phyloP scores from a whole-genome alignment of 2,888 invertebrate genomes.

The Panorpa germanica region DNA sequence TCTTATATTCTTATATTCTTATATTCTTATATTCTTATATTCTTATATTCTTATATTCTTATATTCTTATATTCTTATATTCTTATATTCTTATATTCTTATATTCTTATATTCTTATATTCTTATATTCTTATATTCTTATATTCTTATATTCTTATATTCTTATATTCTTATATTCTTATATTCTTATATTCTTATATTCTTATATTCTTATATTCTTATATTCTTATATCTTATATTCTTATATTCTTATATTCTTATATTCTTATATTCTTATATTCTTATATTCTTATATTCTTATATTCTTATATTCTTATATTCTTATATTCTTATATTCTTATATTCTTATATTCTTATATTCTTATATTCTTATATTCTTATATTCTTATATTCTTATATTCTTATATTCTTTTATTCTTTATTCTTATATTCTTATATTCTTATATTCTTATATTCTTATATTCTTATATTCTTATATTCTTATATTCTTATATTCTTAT shows the following conservation, averaged over 20 bases:
- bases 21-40: constrained; percentile 3
- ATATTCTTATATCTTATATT: constrained; percentile 1
- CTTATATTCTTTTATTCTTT: neutral
- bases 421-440: constrained; percentile 1
- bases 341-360: neutral
- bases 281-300: constrained; percentile 1
- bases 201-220: constrained; percentile 2
- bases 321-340: constrained; percentile 1
- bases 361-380: constrained; percentile 1
- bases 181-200: constrained; percentile 5
- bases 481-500: neutral
- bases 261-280: constrained; percentile 1
- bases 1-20: constrained; percentile 1
- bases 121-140: too few relatives aligned
- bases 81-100: too few relatives aligned
- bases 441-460: constrained; percentile 1
- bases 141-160: too few relatives aligned
- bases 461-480: constrained; percentile 1
- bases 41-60: constrained; percentile 2
- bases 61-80: constrained; percentile 3
- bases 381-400: constrained; percentile 1
- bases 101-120: too few relatives aligned
- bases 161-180: too few relatives aligned
- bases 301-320: constrained; percentile 1
- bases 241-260: neutral